Evolutionary conservation across 1,140 invertebrate species (phyloP).

Genomic region (Zaprionus camerounensis): DNA sequence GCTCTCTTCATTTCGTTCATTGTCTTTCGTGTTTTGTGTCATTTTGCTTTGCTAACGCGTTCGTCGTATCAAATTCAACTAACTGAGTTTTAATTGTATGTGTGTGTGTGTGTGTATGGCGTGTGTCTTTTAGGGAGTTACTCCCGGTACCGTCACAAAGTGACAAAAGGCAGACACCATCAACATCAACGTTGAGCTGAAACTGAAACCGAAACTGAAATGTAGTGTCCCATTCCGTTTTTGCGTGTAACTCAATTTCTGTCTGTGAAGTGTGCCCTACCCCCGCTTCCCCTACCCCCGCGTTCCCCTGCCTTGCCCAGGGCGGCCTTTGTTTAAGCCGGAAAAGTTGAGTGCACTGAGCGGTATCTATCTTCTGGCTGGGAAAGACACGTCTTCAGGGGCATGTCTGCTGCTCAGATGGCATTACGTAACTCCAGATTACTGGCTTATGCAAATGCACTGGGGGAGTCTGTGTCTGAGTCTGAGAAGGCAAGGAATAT

Average conservation of each 20-base stretch:
- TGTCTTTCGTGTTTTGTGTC: slow-evolving; percentile 33
- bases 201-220: slow-evolving; percentile 45
- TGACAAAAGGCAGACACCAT: slow-evolving; percentile 32
- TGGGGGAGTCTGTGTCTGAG: not conserved
- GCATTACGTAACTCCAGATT: not conserved
- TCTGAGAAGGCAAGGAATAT: no score
- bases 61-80: slow-evolving; percentile 60
- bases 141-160: not conserved
- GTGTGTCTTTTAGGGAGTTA: not conserved
- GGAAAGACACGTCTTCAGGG: not conserved
- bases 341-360: not conserved
- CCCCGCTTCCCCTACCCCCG: not conserved
- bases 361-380: not conserved
- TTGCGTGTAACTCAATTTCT: slow-evolving; percentile 68
- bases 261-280: slow-evolving; percentile 34
- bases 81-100: slow-evolving; percentile 69
- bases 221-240: slow-evolving; percentile 49
- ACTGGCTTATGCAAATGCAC: not conserved
- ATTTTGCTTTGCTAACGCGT: slow-evolving; percentile 50
- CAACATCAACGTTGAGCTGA: not conserved
- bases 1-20: slow-evolving; percentile 21
- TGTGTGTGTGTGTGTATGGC: slow-evolving; percentile 6
- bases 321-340: slow-evolving; percentile 1
- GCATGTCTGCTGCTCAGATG: not conserved
- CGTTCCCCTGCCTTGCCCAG: not conserved